Base-by-base conservation (phyloP, 2,113 vertebrate genomes). In the Lagopus leucura region DNA sequence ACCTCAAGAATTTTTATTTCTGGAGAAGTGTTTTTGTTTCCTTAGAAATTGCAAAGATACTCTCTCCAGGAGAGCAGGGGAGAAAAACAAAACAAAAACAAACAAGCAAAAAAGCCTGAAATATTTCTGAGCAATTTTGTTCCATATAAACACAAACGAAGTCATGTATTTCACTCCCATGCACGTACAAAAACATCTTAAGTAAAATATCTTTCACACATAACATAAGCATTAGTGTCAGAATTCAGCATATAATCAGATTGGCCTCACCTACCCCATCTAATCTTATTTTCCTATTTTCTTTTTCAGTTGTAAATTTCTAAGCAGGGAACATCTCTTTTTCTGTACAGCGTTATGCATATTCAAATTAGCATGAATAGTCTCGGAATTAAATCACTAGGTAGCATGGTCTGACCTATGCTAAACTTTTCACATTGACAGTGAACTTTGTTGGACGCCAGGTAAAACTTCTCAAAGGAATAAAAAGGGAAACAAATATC, bases 381-480 rank as follows among this genome's bases (percentile, higher is more conserved):
- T 30, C 85, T 78, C 67, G 34, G 52, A 94, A 88, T 91, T 84
- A 88, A 92, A 88, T 64, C 75, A 55, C 38, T 57, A 82, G 24
- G 78, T 52, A 88, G 72, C 22, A 6, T 3, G 30, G 40, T 10
- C 48, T 69, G 76, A 88, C 77, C 45, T 10, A 70, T 11, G 16
- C 48, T 5, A 1, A 82, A 73, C 55, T 42, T 77, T 60, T 85
- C 77, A 76, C n/a, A 8, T 40, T 69, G 57, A n/a, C 14, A 81
- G 69, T 1, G 5, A 74, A 85, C 67, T 82, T 89, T 18, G 67
- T 4, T 67, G 69, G 79, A 76, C 73, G 82, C 10, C 76, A 86
- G 82, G 79, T 58, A 81, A 64, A 91, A 90, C 48, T 95, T 91
- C 94, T 95, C 86, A 95, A 94, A 77, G 34, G 72, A 91, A 88